Evolutionary conservation across 2,888 invertebrate genomes (phyloP), one percentile per base, ranked within the genome.

Genomic region (Temnothorax rugatulus): DNA sequence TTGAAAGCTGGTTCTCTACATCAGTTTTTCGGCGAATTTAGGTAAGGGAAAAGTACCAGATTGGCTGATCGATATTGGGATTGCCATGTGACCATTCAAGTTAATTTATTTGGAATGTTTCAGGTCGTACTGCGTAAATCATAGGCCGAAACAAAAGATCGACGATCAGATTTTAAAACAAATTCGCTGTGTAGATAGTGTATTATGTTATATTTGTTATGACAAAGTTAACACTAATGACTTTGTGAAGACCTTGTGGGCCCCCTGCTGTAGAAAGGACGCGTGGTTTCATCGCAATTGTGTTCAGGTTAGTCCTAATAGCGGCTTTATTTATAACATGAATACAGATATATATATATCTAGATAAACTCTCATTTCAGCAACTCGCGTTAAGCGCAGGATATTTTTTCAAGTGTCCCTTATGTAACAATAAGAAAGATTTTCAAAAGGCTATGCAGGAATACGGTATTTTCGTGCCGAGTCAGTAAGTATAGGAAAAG

Each of bases 371-470:
- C 8, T 76, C 21, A 2, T 86, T 96, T 38, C 95, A 97, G 97
- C 95, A 96, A 79, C 96, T 97, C 95, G 97, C 98, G 0, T 93
- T 96, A 8, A 97, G 96, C 89, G 97, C 98, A 0, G 98, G 98
- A 0, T 97, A 98, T 90, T 98, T 97, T 93, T 96, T 98, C 88
- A 98, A 97, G 92, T 98, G 98, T 93, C 98, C 98, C 0, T 95
- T 98, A 0, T 98, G 97, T 91, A 98, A 98, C 90, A 96, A 97
- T 92, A 96, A 96, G 71, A 95, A 96, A 0, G 93, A 94, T 2
- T 98, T 98, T 94, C 96, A 96, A 82, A 91, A 95, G 0, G 96
- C 96, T 0, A 96, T 97, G 93, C 93, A 96, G 25, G 93, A 95
- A 0, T 96, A 96, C 93, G 98, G 98, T 2, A 97, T 98, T 86